Evolutionary conservation across 2,113 vertebrate species (phyloP).

Genomic region (Potamarius usumacintae): DNA sequence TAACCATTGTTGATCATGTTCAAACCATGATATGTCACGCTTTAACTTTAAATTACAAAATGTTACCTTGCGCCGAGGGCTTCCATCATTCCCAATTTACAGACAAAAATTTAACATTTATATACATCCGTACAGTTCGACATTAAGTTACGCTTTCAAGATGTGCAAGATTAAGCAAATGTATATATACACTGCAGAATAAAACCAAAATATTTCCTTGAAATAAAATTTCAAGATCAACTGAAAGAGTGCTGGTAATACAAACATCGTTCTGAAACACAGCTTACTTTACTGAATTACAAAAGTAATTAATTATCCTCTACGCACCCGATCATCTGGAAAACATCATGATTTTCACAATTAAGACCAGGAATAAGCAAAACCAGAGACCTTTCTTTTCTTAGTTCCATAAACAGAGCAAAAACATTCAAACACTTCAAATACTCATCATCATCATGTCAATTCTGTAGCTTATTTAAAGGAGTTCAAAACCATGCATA

Average conservation of each 20-base stretch:
- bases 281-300: slow-evolving; percentile 53
- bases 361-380: neutral
- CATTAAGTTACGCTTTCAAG: slow-evolving; percentile 79
- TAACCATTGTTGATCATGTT: slow-evolving; percentile 53
- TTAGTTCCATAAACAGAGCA: neutral
- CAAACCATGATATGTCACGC: slow-evolving; percentile 82
- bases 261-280: slow-evolving; percentile 67
- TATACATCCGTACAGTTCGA: slow-evolving; percentile 79
- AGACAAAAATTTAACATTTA: slow-evolving; percentile 76
- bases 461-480: slow-evolving; percentile 10
- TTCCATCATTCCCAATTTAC: slow-evolving; percentile 79
- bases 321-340: slow-evolving; percentile 46
- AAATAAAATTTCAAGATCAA: slow-evolving; percentile 81
- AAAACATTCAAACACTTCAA: slow-evolving; percentile 18
- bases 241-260: slow-evolving; percentile 79
- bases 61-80: slow-evolving; percentile 76
- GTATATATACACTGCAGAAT: slow-evolving; percentile 72
- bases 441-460: neutral
- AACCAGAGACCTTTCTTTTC: neutral
- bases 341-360: slow-evolving; percentile 16
- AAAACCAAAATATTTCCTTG: slow-evolving; percentile 69
- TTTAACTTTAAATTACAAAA: slow-evolving; percentile 82
- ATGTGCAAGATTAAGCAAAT: slow-evolving; percentile 86
- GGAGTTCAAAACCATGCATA: slow-evolving; percentile 40
- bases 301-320: slow-evolving; percentile 10